These are phyloP conservation scores for Platichthys stellatus DNA, from an alignment of 2,113 vertebrate species.

Conservation along the genomic window DNA sequence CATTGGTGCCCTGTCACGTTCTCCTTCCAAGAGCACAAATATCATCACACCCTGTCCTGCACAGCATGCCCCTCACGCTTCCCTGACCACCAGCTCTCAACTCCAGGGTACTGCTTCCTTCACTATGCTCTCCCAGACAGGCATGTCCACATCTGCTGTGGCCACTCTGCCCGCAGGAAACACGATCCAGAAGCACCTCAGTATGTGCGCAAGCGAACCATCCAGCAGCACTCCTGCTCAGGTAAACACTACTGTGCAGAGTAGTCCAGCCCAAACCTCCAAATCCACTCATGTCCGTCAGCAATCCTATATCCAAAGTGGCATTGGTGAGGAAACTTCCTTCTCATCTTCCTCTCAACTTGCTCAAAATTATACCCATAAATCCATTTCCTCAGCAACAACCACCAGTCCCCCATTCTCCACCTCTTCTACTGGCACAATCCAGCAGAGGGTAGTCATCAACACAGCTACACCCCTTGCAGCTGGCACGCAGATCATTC, in stretches of 20 bases:
- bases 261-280: slow-evolving; percentile 38
- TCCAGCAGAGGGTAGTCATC: slow-evolving; percentile 94
- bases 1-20: slow-evolving; percentile 58
- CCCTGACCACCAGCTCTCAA: slow-evolving; percentile 38
- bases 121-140: slow-evolving; percentile 35
- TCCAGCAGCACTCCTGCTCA: slow-evolving; percentile 45
- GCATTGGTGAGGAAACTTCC: slow-evolving; percentile 18
- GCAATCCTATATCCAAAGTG: slow-evolving; percentile 25
- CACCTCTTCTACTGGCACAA: slow-evolving; percentile 68
- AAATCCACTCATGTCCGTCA: slow-evolving; percentile 40
- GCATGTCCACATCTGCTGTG: slow-evolving; percentile 33
- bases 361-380: slow-evolving; percentile 36
- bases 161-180: slow-evolving; percentile 31
- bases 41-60: slow-evolving; percentile 35
- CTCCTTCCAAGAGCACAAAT: slow-evolving; percentile 53
- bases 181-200: slow-evolving; percentile 34
- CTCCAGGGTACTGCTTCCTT: slow-evolving; percentile 38
- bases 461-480: slow-evolving; percentile 90
- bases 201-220: slow-evolving; percentile 4
- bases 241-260: slow-evolving; percentile 43
- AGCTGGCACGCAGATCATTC: slow-evolving; percentile 94
- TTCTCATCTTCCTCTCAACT: slow-evolving; percentile 24
- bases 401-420: slow-evolving; percentile 52
- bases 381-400: slow-evolving; percentile 15
- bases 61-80: slow-evolving; percentile 29